Evolutionary conservation across 2,797 vertebrate species (phyloP).

Genomic region (Rhinella marina): DNA sequence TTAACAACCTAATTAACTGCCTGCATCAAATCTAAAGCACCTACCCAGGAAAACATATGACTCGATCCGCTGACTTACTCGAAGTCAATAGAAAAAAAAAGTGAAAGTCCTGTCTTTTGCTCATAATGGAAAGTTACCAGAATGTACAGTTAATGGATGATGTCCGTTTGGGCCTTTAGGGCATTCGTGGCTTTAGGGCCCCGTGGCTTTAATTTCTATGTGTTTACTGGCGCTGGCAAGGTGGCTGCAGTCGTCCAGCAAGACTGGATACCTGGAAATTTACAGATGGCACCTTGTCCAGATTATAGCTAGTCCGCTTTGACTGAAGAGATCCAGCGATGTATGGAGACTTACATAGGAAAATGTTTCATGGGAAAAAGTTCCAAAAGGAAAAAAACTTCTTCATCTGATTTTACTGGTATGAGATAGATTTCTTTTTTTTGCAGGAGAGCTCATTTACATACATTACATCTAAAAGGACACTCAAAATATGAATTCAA

Average conservation of each 20-base stretch:
- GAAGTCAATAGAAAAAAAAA: slow-evolving; percentile 34
- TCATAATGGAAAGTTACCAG: slow-evolving; percentile 51
- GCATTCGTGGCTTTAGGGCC: slow-evolving; percentile 19
- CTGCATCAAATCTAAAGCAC: background rate
- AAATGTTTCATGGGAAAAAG: too few species aligned
- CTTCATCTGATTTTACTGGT: too few species aligned
- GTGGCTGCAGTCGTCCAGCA: background rate
- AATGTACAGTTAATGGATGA: background rate
- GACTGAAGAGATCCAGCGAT: too few species aligned
- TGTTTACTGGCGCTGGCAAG: background rate
- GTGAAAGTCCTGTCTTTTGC: slow-evolving; percentile 1
- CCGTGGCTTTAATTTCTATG: slow-evolving; percentile 1
- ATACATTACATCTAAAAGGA: background rate
- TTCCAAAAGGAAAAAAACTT: too few species aligned
- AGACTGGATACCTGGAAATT: background rate
- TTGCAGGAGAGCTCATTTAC: too few species aligned
- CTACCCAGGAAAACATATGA: background rate
- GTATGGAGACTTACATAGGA: too few species aligned
- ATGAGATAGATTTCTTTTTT: too few species aligned
- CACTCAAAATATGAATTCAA: background rate
- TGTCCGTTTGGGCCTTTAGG: slow-evolving; percentile 14
- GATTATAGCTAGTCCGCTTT: background rate
- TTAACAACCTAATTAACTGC: slow-evolving; percentile 50
- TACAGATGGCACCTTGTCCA: background rate
- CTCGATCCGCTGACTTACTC: background rate